Conservation (phyloP, 2,888 invertebrate species). For the Mythimna lalbum region DNA sequence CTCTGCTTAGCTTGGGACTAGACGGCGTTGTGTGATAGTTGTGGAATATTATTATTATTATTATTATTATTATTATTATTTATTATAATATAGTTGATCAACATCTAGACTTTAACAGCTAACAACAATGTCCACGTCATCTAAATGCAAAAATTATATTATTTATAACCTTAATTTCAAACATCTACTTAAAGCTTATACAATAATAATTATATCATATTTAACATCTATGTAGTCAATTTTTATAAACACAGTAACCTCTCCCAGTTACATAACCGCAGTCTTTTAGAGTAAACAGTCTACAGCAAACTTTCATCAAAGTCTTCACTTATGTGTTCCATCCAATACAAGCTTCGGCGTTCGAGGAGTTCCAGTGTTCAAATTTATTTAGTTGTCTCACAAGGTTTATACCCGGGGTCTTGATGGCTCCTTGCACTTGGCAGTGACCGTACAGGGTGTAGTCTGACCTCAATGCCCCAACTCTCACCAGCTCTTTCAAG, state of each 20-base stretch:
- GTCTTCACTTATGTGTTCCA: constrained; percentile 34
- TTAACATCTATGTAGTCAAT: constrained; percentile 10
- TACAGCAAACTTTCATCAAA: neutral
- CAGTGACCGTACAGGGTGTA: constrained; percentile 79
- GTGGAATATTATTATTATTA: too few relatives aligned
- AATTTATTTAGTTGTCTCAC: constrained; percentile 71
- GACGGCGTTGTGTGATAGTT: too few relatives aligned
- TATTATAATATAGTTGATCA: neutral
- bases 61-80: too few relatives aligned
- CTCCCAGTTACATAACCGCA: constrained; percentile 16
- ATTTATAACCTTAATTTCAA: neutral
- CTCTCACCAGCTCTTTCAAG: constrained; percentile 71
- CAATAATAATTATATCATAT: constrained; percentile 2
- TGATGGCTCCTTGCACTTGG: constrained; percentile 72
- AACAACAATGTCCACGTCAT: neutral
- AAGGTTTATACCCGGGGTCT: constrained; percentile 77
- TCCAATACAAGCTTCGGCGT: constrained; percentile 66
- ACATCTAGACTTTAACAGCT: constrained; percentile 7
- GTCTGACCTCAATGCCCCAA: constrained; percentile 70
- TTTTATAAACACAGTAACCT: constrained; percentile 6
- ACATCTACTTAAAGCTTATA: constrained; percentile 12
- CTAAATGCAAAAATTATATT: constrained; percentile 23
- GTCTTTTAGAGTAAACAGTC: constrained; percentile 26
- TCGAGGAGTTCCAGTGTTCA: constrained; percentile 74
- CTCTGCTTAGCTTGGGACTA: too few relatives aligned